phyloP scores from a whole-genome alignment of 2,797 vertebrate genomes.

The Helicolenus hilgendorfi region DNA sequence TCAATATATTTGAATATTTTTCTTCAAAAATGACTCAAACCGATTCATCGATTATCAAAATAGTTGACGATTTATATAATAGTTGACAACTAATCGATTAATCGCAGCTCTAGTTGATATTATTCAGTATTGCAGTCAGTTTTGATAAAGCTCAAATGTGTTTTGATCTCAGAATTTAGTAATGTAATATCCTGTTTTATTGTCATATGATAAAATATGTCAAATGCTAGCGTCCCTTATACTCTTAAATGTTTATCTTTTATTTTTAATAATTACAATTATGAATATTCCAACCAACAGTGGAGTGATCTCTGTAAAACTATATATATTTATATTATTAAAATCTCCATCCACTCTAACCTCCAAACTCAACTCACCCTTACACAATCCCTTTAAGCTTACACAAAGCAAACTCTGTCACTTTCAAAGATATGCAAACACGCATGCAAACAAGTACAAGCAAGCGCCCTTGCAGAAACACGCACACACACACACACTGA shows the following conservation, averaged over 20 bases:
- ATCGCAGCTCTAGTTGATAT: not conserved
- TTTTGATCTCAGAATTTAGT: not conserved
- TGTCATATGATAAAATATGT: not conserved
- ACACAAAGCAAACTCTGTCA: constrained; percentile 31
- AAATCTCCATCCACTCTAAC: not conserved
- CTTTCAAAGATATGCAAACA: constrained; percentile 53
- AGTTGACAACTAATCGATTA: no score
- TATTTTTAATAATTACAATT: not conserved
- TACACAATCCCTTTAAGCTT: constrained; percentile 10
- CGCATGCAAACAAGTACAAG: constrained; percentile 41
- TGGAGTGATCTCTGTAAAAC: not conserved
- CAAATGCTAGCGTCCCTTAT: not conserved
- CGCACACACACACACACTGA: constrained; percentile 1
- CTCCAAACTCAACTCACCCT: not conserved
- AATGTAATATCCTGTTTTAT: not conserved
- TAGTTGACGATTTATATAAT: no score
- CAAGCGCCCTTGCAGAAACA: constrained; percentile 10
- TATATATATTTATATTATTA: not conserved
- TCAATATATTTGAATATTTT: no score
- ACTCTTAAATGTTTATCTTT: not conserved
- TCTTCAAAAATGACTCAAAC: no score
- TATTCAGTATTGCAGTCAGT: not conserved
- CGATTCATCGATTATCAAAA: no score
- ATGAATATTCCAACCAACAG: not conserved
- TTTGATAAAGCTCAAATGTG: not conserved